These are phyloP conservation scores for Hirtodrosophila cameraria DNA, from an alignment of 2,888 invertebrate species.

Conservation along the genomic window DNA sequence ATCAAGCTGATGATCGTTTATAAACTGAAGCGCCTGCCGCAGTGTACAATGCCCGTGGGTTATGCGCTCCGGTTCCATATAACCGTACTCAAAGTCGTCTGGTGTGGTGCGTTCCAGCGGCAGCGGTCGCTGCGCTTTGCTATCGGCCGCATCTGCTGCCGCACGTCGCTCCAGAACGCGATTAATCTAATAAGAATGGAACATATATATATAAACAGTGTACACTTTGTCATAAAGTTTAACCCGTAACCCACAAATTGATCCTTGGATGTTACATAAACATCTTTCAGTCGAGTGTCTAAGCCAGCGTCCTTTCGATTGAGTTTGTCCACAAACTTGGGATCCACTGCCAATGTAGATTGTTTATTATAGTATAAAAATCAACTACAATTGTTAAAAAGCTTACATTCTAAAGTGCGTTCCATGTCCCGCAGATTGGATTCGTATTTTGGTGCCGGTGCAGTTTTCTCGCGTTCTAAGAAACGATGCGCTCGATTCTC, in stretches of 20 bases:
- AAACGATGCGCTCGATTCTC: constrained; percentile 90
- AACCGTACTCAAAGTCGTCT: constrained; percentile 88
- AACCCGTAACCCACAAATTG: constrained; percentile 85
- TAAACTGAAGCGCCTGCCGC: constrained; percentile 87
- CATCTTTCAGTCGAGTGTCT: constrained; percentile 87
- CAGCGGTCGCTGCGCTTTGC: constrained; percentile 84
- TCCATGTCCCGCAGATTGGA: constrained; percentile 87
- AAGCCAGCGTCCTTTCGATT: constrained; percentile 87
- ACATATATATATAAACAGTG: no score
- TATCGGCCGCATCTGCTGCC: constrained; percentile 19
- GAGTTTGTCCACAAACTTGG: constrained; percentile 87
- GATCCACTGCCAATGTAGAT: constrained; percentile 84
- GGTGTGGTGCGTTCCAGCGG: constrained; percentile 86
- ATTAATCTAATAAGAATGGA: constrained; percentile 79
- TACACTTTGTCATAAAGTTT: rapidly evolving
- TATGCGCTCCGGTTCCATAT: constrained; percentile 87
- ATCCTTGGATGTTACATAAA: constrained; percentile 89
- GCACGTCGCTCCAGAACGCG: constrained; percentile 70
- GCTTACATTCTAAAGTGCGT: constrained; percentile 85
- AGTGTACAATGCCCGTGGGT: constrained; percentile 88
- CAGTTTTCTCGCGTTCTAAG: constrained; percentile 88
- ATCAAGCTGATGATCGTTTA: constrained; percentile 87
- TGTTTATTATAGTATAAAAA: not conserved
- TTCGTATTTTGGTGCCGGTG: constrained; percentile 89
- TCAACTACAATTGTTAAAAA: rapidly evolving